Conservation (phyloP, 1,140 invertebrate species). For the Heliconius hewitsoni region DNA sequence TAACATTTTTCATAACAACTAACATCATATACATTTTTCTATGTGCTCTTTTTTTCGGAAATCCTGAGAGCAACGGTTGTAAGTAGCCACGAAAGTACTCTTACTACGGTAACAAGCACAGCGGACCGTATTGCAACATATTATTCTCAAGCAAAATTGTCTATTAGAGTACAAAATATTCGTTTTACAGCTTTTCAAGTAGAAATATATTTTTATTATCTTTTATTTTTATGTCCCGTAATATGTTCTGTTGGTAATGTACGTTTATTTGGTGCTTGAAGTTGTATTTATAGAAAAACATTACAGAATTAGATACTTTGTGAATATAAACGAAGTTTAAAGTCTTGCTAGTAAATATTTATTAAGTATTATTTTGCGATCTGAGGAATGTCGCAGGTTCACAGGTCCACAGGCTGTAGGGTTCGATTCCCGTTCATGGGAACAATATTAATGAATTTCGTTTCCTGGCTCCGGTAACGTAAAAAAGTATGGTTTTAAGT, state of each 20-base stretch:
- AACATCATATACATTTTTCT: not conserved
- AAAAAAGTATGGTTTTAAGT: too few relatives aligned
- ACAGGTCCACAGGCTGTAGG: too few relatives aligned
- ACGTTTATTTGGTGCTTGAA: not conserved
- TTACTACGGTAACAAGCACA: not conserved
- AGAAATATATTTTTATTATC: slow-evolving; percentile 9
- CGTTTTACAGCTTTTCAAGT: slow-evolving; percentile 15
- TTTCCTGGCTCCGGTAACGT: too few relatives aligned
- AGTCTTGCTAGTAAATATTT: too few relatives aligned
- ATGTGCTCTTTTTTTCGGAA: not conserved
- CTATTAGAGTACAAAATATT: slow-evolving; percentile 14
- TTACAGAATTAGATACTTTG: not conserved
- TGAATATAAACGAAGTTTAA: too few relatives aligned
- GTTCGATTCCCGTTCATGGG: too few relatives aligned
- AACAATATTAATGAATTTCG: too few relatives aligned
- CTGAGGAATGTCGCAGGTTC: too few relatives aligned
- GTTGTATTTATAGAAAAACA: slow-evolving; percentile 7
- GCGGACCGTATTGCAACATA: slow-evolving; percentile 9
- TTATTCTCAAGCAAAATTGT: slow-evolving; percentile 12
- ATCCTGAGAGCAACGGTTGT: not conserved
- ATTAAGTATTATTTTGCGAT: too few relatives aligned
- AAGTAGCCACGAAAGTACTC: not conserved
- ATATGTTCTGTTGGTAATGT: slow-evolving; percentile 7
- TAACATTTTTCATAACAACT: not conserved
- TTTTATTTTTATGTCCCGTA: slow-evolving; percentile 7